These are phyloP conservation scores for Lithosia quadra DNA, from an alignment of 2,888 invertebrate species.

Conservation along the genomic window DNA sequence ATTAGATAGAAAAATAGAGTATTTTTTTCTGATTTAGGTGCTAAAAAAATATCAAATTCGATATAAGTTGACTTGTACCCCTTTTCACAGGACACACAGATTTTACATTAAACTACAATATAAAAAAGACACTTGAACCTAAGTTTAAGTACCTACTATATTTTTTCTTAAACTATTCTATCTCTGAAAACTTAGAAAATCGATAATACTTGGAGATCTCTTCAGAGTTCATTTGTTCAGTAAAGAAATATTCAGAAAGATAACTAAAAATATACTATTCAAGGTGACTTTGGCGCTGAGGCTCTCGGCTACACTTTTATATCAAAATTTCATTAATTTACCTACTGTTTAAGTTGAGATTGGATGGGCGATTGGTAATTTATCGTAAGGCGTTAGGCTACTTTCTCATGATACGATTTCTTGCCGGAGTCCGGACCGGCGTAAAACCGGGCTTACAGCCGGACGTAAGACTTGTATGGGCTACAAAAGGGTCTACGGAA, in stretches of 20 bases:
- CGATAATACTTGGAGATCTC: neutral
- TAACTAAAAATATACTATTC: conserved; percentile 8
- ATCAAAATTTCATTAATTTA: conserved; percentile 48
- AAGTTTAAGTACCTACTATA: neutral
- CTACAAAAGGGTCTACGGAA: neutral
- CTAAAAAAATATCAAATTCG: too few species aligned
- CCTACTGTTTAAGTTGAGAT: conserved; percentile 49
- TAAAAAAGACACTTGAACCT: neutral
- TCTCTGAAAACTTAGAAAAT: neutral
- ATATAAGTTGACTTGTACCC: too few species aligned
- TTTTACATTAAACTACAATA: neutral
- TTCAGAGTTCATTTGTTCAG: conserved; percentile 3
- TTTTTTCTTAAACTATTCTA: neutral
- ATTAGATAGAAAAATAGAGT: too few species aligned
- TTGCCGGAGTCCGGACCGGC: neutral
- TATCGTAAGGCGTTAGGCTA: conserved; percentile 47
- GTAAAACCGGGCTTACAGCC: neutral
- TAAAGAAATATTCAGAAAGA: conserved; percentile 3
- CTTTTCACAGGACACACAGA: too few species aligned
- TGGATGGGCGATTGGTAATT: conserved; percentile 73
- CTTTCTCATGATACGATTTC: neutral
- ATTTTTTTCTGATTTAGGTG: too few species aligned
- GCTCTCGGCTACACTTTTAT: neutral
- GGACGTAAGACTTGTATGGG: neutral
- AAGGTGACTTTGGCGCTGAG: conserved; percentile 16